Evolutionary conservation across 37 sponge, comb jelly and placozoan genomes (phyloP).

Genomic region (Eunapius fragilis): DNA sequence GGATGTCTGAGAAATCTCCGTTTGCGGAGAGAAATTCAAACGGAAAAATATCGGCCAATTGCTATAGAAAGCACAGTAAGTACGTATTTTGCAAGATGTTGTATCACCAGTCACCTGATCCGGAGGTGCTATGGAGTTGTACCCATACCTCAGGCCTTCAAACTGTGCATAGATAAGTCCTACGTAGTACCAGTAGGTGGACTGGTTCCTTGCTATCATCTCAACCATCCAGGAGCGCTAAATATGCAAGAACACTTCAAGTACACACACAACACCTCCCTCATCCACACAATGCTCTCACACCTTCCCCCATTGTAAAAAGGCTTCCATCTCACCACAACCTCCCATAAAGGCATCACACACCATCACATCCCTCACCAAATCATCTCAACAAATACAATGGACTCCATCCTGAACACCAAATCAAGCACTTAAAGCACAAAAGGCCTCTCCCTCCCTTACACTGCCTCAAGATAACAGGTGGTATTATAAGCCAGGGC

Average conservation of each 20-base stretch:
- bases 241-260: not conserved
- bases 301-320: too few species aligned
- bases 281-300: too few species aligned
- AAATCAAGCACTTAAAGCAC: too few species aligned
- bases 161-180: conserved; percentile 44
- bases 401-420: too few species aligned
- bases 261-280: too few species aligned
- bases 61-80: not conserved
- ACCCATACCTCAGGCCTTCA: conserved; percentile 15
- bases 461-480: too few species aligned
- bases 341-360: too few species aligned
- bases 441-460: too few species aligned
- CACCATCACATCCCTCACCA: too few species aligned
- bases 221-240: conserved; percentile 46
- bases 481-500: too few species aligned
- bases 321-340: too few species aligned
- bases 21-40: conserved; percentile 58
- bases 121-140: not conserved
- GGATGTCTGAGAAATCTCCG: conserved; percentile 52
- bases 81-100: not conserved
- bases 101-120: not conserved
- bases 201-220: conserved; percentile 10
- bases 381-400: too few species aligned
- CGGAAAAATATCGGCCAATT: conserved; percentile 40
- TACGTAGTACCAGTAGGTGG: conserved; percentile 46